Base-by-base conservation (phyloP, 1,140 invertebrate genomes). In the Platyscapa corneri region DNA sequence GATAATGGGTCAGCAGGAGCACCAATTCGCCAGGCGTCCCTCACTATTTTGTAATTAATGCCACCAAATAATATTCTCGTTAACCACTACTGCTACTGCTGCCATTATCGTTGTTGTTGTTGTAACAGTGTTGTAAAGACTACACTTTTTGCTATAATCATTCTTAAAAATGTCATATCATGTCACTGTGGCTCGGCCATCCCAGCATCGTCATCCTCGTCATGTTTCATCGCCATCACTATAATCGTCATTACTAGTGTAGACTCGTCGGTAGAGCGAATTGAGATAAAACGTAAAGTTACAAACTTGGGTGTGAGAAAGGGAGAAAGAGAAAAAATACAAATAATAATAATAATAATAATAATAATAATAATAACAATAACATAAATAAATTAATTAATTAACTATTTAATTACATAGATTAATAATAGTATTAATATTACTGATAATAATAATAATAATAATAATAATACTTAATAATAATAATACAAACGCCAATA, bases 41-140 rank as follows among this genome's bases (percentile, higher is more conserved):
- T 83, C 81, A 74, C 80, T 83, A 74, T 86, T 83, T 86, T 83
- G 81, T 86, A 83, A 83, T 86, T 83, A 32, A 86, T 86, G 64
- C 79, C 79, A 83, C 79, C 70, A 80, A 80, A 27, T 80, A 83
- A 39, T 86, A 80, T 83, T 86, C 65, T 86, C 80, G 67, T 74
- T 86, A 86, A 83, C 67, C 49, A 82, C 42, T 34, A 60, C 6
- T 82, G 53, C 42, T 76, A 72, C 74, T 83, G 70, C 64, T 74
- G 80, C 76, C 70, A 60, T 46, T 56, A 77, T 86, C 70, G 70
- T 60, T 46, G 70, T 86, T 78, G 70, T 60, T 46, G 80, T 64
- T 79, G 75, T 82, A 79, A 81, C 83, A 72, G 75, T 75, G 75
- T 86, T 86, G 84, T 82, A 82, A 82, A 74, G 18, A 81, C 53